Conservation (phyloP, 2,888 invertebrate genomes). For the Acleris cristana region DNA sequence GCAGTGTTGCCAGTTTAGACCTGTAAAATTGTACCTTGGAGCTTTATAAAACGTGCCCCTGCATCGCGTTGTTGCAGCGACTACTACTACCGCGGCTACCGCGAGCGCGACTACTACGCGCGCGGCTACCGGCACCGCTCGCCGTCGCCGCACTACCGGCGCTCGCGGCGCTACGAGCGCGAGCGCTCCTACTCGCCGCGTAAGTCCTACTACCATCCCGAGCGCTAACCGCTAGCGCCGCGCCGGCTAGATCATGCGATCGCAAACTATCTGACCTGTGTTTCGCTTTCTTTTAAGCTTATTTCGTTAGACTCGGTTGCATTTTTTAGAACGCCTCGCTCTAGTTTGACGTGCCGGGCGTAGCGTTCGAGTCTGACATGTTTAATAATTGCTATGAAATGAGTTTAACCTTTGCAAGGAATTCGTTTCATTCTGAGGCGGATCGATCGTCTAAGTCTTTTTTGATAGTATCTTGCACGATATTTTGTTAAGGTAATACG, state of each 20-base stretch:
- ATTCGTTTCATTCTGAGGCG: no score
- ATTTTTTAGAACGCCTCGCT: no score
- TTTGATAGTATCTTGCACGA: not conserved
- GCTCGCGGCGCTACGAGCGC: conserved; percentile 87
- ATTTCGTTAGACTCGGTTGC: not conserved
- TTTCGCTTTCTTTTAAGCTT: not conserved
- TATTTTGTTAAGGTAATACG: not conserved
- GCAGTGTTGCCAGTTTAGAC: no score
- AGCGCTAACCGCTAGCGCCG: conserved; percentile 38
- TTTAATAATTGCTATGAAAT: no score
- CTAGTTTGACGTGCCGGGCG: no score
- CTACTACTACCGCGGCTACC: conserved; percentile 76
- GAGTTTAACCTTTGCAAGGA: no score
- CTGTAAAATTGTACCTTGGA: no score
- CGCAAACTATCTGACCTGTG: not conserved
- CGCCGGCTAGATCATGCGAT: conserved; percentile 12
- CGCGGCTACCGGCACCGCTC: conserved; percentile 85
- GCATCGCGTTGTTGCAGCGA: conserved; percentile 46
- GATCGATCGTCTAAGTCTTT: no score
- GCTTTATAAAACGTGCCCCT: no score
- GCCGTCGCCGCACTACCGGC: conserved; percentile 89
- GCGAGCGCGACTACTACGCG: conserved; percentile 82
- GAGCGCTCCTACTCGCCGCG: conserved; percentile 92
- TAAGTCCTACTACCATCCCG: conserved; percentile 83
- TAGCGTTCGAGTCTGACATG: no score